These are phyloP conservation scores for Autographa pulchrina DNA, from an alignment of 2,888 invertebrate species.

Conservation along the genomic window DNA sequence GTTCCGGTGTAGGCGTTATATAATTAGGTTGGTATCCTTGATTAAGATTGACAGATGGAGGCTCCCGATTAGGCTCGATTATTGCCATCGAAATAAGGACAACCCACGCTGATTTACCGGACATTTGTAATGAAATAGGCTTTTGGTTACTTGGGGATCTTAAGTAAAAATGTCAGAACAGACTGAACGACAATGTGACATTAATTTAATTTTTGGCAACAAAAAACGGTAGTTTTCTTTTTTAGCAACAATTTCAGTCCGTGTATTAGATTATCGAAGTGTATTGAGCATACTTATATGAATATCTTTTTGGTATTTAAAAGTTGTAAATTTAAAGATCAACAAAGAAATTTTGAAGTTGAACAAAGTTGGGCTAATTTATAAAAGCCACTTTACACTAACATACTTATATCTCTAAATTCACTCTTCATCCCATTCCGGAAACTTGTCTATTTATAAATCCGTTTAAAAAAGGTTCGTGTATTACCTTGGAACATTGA, in stretches of 20 bases:
- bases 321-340: too few species aligned
- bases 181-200: too few species aligned
- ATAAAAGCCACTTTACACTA: not conserved
- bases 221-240: too few species aligned
- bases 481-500: not conserved
- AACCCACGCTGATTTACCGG: not conserved
- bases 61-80: slow-evolving; percentile 9
- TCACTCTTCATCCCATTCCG: not conserved
- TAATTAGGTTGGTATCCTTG: slow-evolving; percentile 22
- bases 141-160: not conserved
- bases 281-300: too few species aligned
- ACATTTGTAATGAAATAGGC: not conserved
- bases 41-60: slow-evolving; percentile 31
- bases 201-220: too few species aligned
- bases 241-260: too few species aligned
- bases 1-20: slow-evolving; percentile 5
- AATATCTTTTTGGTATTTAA: too few species aligned
- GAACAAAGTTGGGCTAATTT: not conserved
- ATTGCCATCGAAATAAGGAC: slow-evolving; percentile 7
- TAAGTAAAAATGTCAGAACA: too few species aligned
- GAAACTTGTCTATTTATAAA: not conserved
- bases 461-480: not conserved
- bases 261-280: too few species aligned
- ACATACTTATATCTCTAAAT: not conserved
- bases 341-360: too few species aligned